Evolutionary conservation across 2,888 invertebrate species (phyloP), one percentile per base, ranked within the genome.

Genomic region (Pristionchus entomophagus): DNA sequence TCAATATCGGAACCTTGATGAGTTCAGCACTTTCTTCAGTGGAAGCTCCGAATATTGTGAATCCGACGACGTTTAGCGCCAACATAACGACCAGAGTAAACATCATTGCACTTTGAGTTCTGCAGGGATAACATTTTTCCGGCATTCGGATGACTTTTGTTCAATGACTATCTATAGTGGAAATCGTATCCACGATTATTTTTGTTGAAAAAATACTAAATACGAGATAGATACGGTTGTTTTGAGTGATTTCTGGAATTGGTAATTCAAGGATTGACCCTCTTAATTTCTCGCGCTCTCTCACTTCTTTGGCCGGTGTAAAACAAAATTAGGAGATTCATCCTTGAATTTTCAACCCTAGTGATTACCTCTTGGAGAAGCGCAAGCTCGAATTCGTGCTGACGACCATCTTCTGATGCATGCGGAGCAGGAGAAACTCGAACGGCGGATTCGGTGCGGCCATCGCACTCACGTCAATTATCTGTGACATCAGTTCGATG

Each of bases 371-470:
- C 6, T 49, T 17, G 2, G 49, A 12, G 41, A 45, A 49, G 0
- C 49, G 0, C 26, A 49, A 1, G 17, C 77, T 45, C 1, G 45
- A 49, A 2, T 45, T 17, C 2, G 77, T 77, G 49, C 45, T 41
- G 0, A 22, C 45, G 45, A 77, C 49, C 49, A 77, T 49, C 38
- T 77, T 41, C 49, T 77, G 77, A 29, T 77, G 77, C 77, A 77
- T 77, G 29, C 26, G 26, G 1, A 77, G 49, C 0, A 77, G 22
- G 22, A 49, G 26, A 22, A 77, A 77, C 29, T 45, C 77, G 29
- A 49, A 77, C 19, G 77, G 77, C 29, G 77, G 77, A 49, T 45
- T 45, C 0, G 49, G 45, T 14, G n/a, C n/a, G n/a, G n/a, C n/a
- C n/a, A n/a, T n/a, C n/a, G n/a, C n/a, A n/a, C n/a, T n/a, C n/a